These are phyloP conservation scores for Oreochromis niloticus DNA, from an alignment of 2,113 vertebrate species.

Conservation along the genomic window DNA sequence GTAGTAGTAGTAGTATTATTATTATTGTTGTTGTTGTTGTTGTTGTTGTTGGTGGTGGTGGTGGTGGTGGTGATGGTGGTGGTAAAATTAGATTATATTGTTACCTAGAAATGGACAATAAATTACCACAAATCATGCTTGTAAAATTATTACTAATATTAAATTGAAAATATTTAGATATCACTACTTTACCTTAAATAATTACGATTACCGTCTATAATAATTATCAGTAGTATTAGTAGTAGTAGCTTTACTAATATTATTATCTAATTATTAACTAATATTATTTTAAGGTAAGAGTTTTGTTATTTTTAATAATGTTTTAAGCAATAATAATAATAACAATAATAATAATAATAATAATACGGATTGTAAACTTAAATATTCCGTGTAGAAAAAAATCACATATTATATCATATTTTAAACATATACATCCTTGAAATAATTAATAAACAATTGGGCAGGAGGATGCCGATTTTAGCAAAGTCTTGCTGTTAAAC, in stretches of 20 bases:
- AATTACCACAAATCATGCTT: neutral
- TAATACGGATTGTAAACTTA: neutral
- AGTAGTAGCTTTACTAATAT: neutral
- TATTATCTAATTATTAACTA: neutral
- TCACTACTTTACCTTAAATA: neutral
- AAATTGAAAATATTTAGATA: neutral
- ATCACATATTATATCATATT: neutral
- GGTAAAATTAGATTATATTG: neutral
- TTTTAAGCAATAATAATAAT: neutral
- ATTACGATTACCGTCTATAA: neutral
- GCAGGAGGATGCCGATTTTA: neutral
- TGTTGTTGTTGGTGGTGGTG: neutral
- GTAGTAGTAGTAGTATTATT: no score
- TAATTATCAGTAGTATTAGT: neutral
- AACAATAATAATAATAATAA: neutral
- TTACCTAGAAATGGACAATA: neutral
- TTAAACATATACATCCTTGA: neutral
- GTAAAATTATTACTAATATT: neutral
- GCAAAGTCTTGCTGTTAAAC: neutral
- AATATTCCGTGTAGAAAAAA: neutral
- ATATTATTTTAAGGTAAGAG: neutral
- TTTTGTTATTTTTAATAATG: neutral
- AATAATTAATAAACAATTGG: neutral
- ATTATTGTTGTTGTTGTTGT: fast-evolving
- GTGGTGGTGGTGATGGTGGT: neutral